Percentiles rank a stretch among this genome's conserved stretches.
Evolutionary conservation across 30 jellyfish, hydroid and myxozoan genomes (phyloP).

Genomic region (Aurelia sp.): DNA sequence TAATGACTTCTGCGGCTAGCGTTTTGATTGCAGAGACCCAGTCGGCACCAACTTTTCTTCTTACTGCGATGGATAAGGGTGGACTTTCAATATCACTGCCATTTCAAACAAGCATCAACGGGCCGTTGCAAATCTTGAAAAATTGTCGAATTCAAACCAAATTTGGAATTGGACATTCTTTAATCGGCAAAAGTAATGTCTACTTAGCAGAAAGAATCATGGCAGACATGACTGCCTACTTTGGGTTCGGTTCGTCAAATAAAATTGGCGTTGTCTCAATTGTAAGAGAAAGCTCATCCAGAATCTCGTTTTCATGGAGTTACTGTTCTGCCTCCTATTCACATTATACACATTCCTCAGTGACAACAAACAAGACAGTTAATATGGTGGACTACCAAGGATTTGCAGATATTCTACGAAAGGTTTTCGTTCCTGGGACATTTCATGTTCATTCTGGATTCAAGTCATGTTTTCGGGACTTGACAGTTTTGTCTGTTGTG

Average conservation of each 20-base stretch:
- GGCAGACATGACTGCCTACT: slow-evolving; percentile 26
- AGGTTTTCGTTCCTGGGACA: slow-evolving; percentile 63
- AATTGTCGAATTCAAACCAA: slow-evolving; percentile 35
- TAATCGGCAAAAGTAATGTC: slow-evolving; percentile 25
- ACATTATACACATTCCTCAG: slow-evolving; percentile 18
- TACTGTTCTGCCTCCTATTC: slow-evolving; percentile 63
- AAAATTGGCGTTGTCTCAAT: slow-evolving; percentile 61
- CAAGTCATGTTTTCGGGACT: slow-evolving; percentile 52
- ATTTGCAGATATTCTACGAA: slow-evolving; percentile 56
- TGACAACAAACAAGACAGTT: background rate
- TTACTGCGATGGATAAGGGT: slow-evolving; percentile 50
- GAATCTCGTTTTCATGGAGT: slow-evolving; percentile 73
- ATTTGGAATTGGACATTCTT: slow-evolving; percentile 27
- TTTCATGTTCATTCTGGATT: slow-evolving; percentile 44
- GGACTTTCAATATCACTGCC: slow-evolving; percentile 34
- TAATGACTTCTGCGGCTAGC: slow-evolving; percentile 34
- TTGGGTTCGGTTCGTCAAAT: slow-evolving; percentile 41
- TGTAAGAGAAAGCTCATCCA: slow-evolving; percentile 26
- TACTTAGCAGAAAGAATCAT: slow-evolving; percentile 25
- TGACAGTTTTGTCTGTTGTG: slow-evolving; percentile 32
- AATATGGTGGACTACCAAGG: slow-evolving; percentile 52
- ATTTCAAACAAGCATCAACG: slow-evolving; percentile 17
- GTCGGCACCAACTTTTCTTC: slow-evolving; percentile 13
- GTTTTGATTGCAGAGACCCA: slow-evolving; percentile 27
- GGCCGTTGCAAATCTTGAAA: slow-evolving; percentile 40